Evolutionary conservation across 2,113 vertebrate genomes (phyloP).

Genomic region (Origma solitaria): DNA sequence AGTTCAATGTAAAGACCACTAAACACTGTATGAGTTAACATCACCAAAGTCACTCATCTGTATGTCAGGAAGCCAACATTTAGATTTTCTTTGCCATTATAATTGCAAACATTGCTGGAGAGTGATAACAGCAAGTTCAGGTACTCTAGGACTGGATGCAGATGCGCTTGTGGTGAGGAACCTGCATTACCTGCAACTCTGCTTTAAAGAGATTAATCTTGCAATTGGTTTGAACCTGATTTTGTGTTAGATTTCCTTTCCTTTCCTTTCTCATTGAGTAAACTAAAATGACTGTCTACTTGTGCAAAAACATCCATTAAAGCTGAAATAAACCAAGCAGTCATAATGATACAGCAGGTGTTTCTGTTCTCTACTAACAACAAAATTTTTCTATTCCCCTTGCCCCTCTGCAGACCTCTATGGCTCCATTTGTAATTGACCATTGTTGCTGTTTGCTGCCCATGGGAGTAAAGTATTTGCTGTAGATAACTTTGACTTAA

Average conservation of each 20-base stretch:
- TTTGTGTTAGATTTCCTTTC: not conserved
- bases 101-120: not conserved
- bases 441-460: not conserved
- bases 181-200: not conserved
- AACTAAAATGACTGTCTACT: not conserved
- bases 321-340: not conserved
- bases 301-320: not conserved
- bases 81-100: not conserved
- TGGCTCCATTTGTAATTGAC: not conserved
- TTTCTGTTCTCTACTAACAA: not conserved
- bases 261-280: not conserved
- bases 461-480: not conserved
- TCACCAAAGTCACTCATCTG: not conserved
- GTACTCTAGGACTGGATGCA: not conserved
- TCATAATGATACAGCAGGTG: not conserved
- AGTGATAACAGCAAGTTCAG: not conserved
- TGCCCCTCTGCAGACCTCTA: not conserved
- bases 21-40: not conserved
- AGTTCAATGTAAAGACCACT: not conserved
- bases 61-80: not conserved
- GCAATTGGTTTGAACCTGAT: not conserved
- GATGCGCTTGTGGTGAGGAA: not conserved
- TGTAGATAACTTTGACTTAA: not conserved
- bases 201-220: not conserved
- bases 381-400: not conserved